Percentiles rank a stretch among this genome's conserved stretches.
phyloP scores from a whole-genome alignment of 2,113 vertebrate species.

The Tragulus kanchil region DNA sequence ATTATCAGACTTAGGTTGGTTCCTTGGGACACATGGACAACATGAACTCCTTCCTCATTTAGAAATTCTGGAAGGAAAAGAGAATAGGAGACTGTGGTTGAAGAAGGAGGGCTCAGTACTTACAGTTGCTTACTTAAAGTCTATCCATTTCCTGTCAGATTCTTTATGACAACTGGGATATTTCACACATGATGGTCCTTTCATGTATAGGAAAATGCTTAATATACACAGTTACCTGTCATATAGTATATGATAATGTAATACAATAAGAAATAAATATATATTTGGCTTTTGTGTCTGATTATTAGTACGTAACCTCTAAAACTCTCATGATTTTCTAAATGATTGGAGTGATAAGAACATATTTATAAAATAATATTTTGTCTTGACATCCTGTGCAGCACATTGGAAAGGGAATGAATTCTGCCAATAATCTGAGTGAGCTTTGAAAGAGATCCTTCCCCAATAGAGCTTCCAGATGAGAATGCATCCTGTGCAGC shows the following conservation, averaged over 20 bases:
- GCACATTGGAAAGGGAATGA: too few species aligned
- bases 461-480: not conserved
- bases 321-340: not conserved
- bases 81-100: fast-evolving
- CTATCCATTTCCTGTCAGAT: not conserved
- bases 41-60: not conserved
- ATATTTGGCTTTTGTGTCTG: not conserved
- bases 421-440: not conserved
- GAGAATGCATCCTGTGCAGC: not conserved
- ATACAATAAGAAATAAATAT: not conserved
- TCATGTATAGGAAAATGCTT: not conserved
- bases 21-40: not conserved
- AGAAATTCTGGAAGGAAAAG: not conserved
- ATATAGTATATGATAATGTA: not conserved
- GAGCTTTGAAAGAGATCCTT: not conserved
- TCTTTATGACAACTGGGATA: not conserved
- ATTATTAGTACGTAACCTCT: not conserved
- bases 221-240: not conserved
- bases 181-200: not conserved
- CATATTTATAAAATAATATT: not conserved
- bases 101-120: not conserved
- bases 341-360: not conserved
- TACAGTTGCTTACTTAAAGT: not conserved
- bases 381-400: too few species aligned
- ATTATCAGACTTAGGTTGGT: not conserved